Base-by-base conservation (phyloP, 92 coral and sea anemone species). In the Palythoa grandiflora region DNA sequence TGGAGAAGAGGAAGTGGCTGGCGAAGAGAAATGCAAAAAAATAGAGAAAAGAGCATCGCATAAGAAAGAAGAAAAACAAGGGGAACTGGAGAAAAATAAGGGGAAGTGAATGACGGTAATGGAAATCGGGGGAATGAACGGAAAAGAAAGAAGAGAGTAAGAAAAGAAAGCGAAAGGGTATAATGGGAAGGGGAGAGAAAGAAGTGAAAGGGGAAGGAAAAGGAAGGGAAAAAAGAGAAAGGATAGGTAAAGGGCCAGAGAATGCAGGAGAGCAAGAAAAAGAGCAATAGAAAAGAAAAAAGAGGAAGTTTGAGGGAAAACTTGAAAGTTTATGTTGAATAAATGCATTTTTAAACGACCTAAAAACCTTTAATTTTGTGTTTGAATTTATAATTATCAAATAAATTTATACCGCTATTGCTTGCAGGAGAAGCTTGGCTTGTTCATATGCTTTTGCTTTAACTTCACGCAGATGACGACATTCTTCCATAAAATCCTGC, bases 401-500 rank as follows among this genome's bases (percentile, higher is more conserved):
- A 6, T 5, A 20, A 28, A 71, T 1, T 78, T 92, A 84, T 51
- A 92, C 94, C 59, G 92, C 92, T 53, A 89, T 86, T 39, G 94
- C 85, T 77, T 85, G 92, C 53, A 92, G 50, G 61, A 95, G 87
- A 47, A 95, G 91, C 54, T 84, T 75, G 87, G 96, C 71, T 5
- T 89, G 98, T 6, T 95, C 87, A 50, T 94, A 72, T 2, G 98
- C 96, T 16, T 52, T 87, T 21, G 93, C 63, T 53, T 85, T 71
- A 55, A 84, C 85, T 52, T 83, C 89, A 86, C 88, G 89, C 73
- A 95, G 84, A 51, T 74, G 85, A 17, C 80, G 87, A 6, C 80
- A 83, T 61, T 95, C 98, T 59, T 93, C 93, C 35, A 73, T 86
- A 68, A 95, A 95, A 87, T 89, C 92, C 98, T 95, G 60, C 54